Percentiles rank a stretch among this genome's conserved stretches.
These are phyloP conservation scores for Capitella teleta DNA, from an alignment of 1,140 invertebrate species.

Conservation along the genomic window DNA sequence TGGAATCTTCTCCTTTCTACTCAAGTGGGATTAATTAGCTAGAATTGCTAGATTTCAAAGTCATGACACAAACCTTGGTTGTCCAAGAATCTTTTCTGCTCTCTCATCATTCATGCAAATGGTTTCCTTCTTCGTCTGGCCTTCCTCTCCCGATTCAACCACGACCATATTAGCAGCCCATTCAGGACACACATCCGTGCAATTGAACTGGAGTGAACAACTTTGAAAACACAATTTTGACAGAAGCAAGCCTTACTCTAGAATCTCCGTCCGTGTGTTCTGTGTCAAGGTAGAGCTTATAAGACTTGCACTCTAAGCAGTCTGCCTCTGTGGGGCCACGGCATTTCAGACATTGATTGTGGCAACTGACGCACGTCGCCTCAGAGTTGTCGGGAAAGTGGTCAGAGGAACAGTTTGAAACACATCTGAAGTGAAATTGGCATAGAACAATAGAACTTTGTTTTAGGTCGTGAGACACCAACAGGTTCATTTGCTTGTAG, in stretches of 20 bases:
- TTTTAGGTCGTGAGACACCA: too few species aligned
- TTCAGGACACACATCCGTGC: constrained; percentile 68
- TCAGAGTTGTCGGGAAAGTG: constrained; percentile 73
- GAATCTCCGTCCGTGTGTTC: constrained; percentile 9
- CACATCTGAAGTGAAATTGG: too few species aligned
- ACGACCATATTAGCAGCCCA: too few species aligned
- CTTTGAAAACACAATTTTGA: constrained; percentile 3
- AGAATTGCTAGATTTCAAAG: neutral
- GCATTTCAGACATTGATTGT: constrained; percentile 77
- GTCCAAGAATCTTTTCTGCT: neutral
- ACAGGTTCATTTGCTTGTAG: too few species aligned
- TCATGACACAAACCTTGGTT: neutral
- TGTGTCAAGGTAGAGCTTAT: constrained; percentile 58
- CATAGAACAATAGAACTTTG: too few species aligned
- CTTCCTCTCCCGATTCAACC: too few species aligned
- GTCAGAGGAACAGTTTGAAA: constrained; percentile 24
- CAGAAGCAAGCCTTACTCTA: neutral
- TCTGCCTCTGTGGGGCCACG: constrained; percentile 62
- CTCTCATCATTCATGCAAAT: neutral
- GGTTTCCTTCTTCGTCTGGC: constrained; percentile 52
- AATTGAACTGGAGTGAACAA: constrained; percentile 59
- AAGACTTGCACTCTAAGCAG: constrained; percentile 73
- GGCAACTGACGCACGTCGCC: constrained; percentile 65
- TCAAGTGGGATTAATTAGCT: neutral
- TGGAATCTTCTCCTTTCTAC: neutral